Evolutionary conservation across 2,888 invertebrate genomes (phyloP).

Genomic region (Bibio marci): DNA sequence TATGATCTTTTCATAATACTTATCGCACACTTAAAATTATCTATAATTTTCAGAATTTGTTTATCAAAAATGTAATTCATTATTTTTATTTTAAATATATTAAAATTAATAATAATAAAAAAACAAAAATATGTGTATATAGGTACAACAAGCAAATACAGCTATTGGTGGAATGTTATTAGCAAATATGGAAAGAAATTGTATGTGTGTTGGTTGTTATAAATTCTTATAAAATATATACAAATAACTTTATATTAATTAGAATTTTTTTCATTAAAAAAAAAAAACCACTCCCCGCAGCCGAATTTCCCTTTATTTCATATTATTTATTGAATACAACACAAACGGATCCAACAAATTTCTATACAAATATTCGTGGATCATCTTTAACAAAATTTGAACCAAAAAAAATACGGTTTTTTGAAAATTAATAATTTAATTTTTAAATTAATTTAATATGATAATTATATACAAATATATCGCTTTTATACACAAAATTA

Average conservation of each 20-base stretch:
- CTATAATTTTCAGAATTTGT: too few species aligned
- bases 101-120: too few species aligned
- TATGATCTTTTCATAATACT: too few species aligned
- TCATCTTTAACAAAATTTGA: slow-evolving; percentile 75
- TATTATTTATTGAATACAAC: slow-evolving; percentile 80
- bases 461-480: not conserved
- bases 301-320: slow-evolving; percentile 81
- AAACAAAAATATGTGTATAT: too few species aligned
- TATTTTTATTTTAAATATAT: too few species aligned
- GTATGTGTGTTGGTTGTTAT: too few species aligned
- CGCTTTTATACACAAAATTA: not conserved
- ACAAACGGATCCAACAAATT: slow-evolving; percentile 68
- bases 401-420: slow-evolving; percentile 47
- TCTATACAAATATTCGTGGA: slow-evolving; percentile 70
- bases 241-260: not conserved
- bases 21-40: too few species aligned
- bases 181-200: slow-evolving; percentile 74
- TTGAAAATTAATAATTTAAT: too few species aligned
- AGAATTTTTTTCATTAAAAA: not conserved
- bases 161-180: slow-evolving; percentile 71
- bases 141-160: slow-evolving; percentile 46
- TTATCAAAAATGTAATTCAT: too few species aligned
- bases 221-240: not conserved
- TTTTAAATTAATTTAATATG: not conserved
- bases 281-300: slow-evolving; percentile 29